Conservation (phyloP, 2,888 invertebrate genomes). For the Actias luna region DNA sequence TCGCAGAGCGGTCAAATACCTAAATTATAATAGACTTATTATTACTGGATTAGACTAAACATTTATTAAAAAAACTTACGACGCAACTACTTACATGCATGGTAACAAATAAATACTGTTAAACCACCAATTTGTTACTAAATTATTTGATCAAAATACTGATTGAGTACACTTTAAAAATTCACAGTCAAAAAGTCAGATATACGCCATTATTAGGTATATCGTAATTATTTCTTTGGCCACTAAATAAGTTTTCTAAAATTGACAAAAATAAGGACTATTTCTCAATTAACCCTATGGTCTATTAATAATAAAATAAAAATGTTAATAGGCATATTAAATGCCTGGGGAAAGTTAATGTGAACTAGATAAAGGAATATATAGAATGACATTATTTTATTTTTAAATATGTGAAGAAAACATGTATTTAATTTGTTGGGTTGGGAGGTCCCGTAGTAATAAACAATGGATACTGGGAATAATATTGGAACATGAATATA, state of each 20-base stretch:
- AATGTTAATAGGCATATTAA: no score
- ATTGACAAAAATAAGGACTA: neutral
- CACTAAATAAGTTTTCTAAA: conserved; percentile 16
- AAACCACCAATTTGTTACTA: conserved; percentile 27
- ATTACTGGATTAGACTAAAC: neutral
- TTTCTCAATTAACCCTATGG: no score
- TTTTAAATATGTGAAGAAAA: no score
- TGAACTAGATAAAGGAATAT: no score
- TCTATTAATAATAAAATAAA: no score
- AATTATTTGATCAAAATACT: conserved; percentile 35
- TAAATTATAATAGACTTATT: neutral
- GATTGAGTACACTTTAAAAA: conserved; percentile 24
- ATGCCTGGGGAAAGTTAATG: no score
- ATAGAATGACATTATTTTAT: no score
- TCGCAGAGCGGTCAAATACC: neutral
- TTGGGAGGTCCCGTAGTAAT: no score
- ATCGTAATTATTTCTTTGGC: conserved; percentile 20
- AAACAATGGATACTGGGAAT: no score
- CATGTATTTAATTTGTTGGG: no score
- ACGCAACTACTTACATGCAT: neutral
- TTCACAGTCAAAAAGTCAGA: conserved; percentile 9
- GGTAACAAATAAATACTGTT: conserved; percentile 21
- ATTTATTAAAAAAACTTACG: neutral
- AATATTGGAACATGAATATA: no score
- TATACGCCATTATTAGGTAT: conserved; percentile 1